A percentile compares a stretch with the other conserved stretches of the same genome.
These are phyloP conservation scores for Aptenodytes forsteri DNA, from an alignment of 2,113 vertebrate genomes.

Conservation along the genomic window DNA sequence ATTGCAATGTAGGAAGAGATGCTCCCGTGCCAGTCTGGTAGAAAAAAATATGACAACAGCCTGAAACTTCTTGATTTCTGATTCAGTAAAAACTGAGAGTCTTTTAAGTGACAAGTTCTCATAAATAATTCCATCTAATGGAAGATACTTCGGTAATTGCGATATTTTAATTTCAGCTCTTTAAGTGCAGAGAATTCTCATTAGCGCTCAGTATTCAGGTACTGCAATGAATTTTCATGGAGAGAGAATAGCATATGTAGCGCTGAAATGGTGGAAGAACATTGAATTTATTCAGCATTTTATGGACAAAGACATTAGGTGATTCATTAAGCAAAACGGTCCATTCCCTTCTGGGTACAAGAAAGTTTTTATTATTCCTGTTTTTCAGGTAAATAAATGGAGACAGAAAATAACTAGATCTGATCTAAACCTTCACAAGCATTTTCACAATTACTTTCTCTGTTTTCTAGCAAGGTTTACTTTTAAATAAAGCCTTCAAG, in stretches of 20 bases:
- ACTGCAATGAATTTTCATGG: constrained; percentile 39
- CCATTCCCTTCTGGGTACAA: not conserved
- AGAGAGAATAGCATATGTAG: not conserved
- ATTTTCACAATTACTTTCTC: not conserved
- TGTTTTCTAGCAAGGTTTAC: not conserved
- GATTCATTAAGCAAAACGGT: not conserved
- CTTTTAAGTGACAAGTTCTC: constrained; percentile 44
- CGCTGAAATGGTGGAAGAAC: not conserved
- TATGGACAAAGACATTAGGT: not conserved
- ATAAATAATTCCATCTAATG: constrained; percentile 60
- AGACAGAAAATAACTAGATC: not conserved
- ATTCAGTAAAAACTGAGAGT: not conserved
- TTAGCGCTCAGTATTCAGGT: not conserved
- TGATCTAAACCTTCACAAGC: not conserved
- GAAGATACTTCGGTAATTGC: constrained; percentile 21
- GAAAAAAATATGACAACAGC: not conserved
- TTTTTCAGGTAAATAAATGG: not conserved
- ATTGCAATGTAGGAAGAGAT: not conserved
- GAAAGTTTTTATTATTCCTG: not conserved
- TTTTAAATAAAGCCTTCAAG: not conserved
- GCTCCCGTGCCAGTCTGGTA: not conserved
- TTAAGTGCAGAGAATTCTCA: constrained; percentile 40
- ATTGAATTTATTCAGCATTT: not conserved
- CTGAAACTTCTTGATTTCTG: not conserved
- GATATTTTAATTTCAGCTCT: constrained; percentile 38